Conservation (phyloP, 2,113 vertebrate species). For the Aspidoscelis tigris region DNA sequence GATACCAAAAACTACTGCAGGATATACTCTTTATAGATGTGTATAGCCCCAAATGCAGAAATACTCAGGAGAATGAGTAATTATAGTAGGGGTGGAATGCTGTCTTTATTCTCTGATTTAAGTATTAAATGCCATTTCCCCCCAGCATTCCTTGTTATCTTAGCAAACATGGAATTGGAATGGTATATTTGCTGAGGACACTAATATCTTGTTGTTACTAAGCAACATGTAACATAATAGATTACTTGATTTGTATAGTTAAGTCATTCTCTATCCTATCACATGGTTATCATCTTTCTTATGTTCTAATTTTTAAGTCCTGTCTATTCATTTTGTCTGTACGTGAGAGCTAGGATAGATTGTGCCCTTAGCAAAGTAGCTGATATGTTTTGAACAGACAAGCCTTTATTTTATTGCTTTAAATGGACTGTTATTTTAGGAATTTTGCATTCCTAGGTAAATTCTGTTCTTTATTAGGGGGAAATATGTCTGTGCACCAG, state of each 20-base stretch:
- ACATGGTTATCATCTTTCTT: background rate
- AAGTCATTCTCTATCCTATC: background rate
- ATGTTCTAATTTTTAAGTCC: too few relatives aligned
- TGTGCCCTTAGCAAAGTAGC: background rate
- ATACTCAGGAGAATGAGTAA: background rate
- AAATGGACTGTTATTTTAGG: background rate
- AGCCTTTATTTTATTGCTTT: background rate
- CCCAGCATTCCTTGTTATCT: background rate
- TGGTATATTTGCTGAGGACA: background rate
- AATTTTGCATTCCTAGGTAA: background rate
- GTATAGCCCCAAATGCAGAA: background rate
- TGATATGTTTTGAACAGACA: background rate
- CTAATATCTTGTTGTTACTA: background rate
- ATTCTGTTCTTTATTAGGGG: conserved; percentile 76
- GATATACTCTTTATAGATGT: background rate
- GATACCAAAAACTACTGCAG: background rate
- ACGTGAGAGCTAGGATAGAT: fast-evolving
- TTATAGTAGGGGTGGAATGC: background rate
- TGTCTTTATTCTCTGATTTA: background rate
- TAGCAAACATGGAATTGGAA: background rate
- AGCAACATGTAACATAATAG: background rate
- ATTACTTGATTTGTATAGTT: background rate
- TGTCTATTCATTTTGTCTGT: background rate
- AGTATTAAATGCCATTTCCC: background rate
- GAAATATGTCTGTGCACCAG: conserved; percentile 98